phyloP scores from a whole-genome alignment of 2,797 vertebrate genomes.

The Pteronotus mesoamericanus region DNA sequence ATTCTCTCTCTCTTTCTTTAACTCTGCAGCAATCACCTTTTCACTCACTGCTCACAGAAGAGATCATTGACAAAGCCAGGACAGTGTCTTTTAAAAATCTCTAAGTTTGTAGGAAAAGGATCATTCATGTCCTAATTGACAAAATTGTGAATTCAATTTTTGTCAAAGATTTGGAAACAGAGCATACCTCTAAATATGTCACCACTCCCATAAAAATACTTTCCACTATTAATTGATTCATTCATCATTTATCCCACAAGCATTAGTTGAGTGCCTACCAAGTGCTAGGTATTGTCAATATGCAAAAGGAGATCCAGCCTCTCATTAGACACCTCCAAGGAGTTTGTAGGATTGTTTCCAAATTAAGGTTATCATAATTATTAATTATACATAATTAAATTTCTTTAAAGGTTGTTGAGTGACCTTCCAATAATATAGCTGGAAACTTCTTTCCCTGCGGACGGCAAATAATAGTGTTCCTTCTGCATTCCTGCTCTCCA shows the following conservation, averaged over 20 bases:
- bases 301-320: background rate
- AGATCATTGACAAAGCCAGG: background rate
- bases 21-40: background rate
- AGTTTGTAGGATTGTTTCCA: background rate
- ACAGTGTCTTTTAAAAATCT: background rate
- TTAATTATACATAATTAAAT: background rate
- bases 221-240: background rate
- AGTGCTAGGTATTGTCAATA: background rate
- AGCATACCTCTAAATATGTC: background rate
- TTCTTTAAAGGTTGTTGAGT: background rate
- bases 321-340: background rate
- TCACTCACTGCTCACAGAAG: background rate
- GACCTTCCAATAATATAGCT: background rate
- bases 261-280: background rate
- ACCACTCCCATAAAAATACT: background rate
- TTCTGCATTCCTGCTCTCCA: background rate
- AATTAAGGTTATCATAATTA: background rate
- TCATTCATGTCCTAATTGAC: background rate
- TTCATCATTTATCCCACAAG: background rate
- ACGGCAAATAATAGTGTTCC: background rate
- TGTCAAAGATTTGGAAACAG: background rate
- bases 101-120: background rate
- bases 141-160: background rate
- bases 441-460: background rate
- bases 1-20: background rate